Evolutionary conservation across 1,140 invertebrate species (phyloP).

Genomic region (Saxidomus purpurata): DNA sequence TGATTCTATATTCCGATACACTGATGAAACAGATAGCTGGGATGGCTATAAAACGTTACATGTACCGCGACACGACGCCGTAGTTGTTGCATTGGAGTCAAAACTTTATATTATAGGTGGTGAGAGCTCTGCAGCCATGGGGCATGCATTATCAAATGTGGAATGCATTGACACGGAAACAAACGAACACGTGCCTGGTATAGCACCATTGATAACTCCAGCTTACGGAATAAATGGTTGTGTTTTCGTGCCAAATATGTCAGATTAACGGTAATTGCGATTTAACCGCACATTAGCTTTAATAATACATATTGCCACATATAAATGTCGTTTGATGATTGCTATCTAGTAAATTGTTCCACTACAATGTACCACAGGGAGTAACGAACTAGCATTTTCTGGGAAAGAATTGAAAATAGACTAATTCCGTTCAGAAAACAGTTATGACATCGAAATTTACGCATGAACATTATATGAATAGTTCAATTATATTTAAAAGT

Average conservation of each 20-base stretch:
- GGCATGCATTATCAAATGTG: constrained; percentile 17
- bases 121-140: constrained; percentile 28
- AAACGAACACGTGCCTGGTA: background rate
- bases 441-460: no score
- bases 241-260: background rate
- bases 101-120: constrained; percentile 49
- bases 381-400: no score
- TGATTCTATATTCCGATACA: constrained; percentile 47
- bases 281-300: background rate
- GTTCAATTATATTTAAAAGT: no score
- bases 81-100: constrained; percentile 1
- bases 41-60: background rate
- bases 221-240: constrained; percentile 27
- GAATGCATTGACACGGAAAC: constrained; percentile 27
- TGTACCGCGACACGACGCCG: constrained; percentile 42
- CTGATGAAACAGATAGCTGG: constrained; percentile 57
- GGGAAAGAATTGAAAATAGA: no score
- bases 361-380: background rate
- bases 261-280: background rate
- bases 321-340: background rate
- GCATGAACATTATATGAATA: no score
- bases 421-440: no score
- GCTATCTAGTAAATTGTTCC: background rate
- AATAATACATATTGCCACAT: background rate
- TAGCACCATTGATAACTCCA: constrained; percentile 26